Evolutionary conservation across 2,888 invertebrate genomes (phyloP).

Genomic region (Julus scanicus): DNA sequence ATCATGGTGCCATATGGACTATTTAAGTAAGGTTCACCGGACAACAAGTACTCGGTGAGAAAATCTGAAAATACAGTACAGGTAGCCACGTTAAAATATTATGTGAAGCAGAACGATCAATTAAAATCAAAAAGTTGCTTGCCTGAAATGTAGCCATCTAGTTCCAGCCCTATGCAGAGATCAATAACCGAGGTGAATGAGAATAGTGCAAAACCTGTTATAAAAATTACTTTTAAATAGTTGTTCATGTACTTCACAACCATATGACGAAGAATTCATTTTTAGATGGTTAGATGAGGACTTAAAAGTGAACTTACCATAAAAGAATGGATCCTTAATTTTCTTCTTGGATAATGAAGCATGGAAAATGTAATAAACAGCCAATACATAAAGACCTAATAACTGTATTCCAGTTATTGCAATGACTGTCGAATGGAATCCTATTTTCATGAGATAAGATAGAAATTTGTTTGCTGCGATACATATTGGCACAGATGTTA

Average conservation of each 20-base stretch:
- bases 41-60: constrained; percentile 30
- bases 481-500: constrained; percentile 13
- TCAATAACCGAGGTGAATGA: constrained; percentile 34
- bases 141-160: constrained; percentile 50
- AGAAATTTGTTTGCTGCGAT: constrained; percentile 46
- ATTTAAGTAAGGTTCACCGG: constrained; percentile 51
- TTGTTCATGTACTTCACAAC: too few species aligned
- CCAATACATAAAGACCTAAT: neutral
- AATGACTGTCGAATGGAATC: constrained; percentile 30
- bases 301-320: constrained; percentile 22
- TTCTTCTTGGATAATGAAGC: constrained; percentile 49
- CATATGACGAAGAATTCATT: neutral
- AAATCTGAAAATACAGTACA: constrained; percentile 38
- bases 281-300: neutral
- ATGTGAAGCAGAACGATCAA: neutral
- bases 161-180: constrained; percentile 43
- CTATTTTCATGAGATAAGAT: neutral
- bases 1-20: constrained; percentile 47
- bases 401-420: constrained; percentile 1
- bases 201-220: constrained; percentile 44
- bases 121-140: neutral
- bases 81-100: neutral
- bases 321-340: constrained; percentile 47
- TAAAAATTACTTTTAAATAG: neutral
- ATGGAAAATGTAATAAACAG: neutral